Conservation (phyloP, 2,888 invertebrate genomes). For the Chrysina gloriosa region DNA sequence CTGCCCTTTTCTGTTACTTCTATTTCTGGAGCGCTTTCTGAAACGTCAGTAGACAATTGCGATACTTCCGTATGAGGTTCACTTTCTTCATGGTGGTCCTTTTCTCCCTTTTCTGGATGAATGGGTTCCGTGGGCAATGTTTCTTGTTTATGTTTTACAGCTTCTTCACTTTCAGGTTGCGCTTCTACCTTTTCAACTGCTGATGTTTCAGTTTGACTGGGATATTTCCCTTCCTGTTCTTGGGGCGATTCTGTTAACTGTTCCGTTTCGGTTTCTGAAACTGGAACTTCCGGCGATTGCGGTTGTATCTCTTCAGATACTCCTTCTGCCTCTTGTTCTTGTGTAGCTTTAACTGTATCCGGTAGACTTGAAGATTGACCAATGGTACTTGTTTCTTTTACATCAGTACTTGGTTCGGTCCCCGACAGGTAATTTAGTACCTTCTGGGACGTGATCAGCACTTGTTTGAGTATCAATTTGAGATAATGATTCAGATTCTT, state of each 20-base stretch:
- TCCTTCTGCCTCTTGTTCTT: slow-evolving; percentile 40
- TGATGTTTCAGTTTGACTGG: slow-evolving; percentile 24
- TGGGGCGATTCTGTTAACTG: slow-evolving; percentile 34
- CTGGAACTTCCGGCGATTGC: neutral
- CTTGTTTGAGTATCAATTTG: neutral
- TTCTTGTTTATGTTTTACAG: slow-evolving; percentile 7
- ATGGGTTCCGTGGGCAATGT: neutral
- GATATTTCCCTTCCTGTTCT: no score
- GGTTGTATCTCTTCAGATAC: slow-evolving; percentile 31
- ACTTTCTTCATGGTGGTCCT: slow-evolving; percentile 2
- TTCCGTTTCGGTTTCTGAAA: neutral
- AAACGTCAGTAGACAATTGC: neutral
- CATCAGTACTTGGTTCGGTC: slow-evolving; percentile 25
- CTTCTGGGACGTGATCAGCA: slow-evolving; percentile 44
- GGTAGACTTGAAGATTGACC: neutral
- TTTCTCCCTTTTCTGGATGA: slow-evolving; percentile 20
- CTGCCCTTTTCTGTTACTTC: neutral
- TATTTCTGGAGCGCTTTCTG: neutral
- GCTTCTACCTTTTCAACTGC: slow-evolving; percentile 8
- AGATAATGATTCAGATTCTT: neutral
- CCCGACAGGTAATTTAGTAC: slow-evolving; percentile 39
- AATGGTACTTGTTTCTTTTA: neutral
- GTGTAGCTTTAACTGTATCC: no score
- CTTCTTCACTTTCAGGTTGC: slow-evolving; percentile 1
- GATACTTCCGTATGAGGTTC: neutral